phyloP scores from a whole-genome alignment of 2,888 invertebrate species.

The Acronicta alni region DNA sequence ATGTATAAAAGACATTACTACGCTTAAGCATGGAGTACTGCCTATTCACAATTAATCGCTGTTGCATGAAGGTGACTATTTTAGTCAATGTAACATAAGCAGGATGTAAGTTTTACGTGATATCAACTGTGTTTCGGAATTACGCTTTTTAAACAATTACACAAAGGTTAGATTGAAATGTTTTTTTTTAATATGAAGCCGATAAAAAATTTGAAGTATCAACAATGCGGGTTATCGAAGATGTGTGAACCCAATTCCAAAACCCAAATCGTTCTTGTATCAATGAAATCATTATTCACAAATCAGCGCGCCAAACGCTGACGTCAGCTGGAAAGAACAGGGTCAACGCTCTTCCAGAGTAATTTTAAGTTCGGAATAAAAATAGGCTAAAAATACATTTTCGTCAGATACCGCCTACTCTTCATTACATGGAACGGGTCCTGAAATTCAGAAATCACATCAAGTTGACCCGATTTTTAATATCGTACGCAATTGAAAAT shows the following conservation, averaged over 20 bases:
- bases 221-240: constrained; percentile 42
- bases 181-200: constrained; percentile 8
- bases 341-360: constrained; percentile 48
- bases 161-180: constrained; percentile 19
- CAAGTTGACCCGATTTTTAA: constrained; percentile 51
- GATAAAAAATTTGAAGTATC: constrained; percentile 12
- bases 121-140: constrained; percentile 28
- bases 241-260: constrained; percentile 25
- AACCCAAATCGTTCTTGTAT: constrained; percentile 14
- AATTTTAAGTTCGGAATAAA: constrained; percentile 21
- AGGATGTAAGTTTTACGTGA: constrained; percentile 30
- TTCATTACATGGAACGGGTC: constrained; percentile 7
- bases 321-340: constrained; percentile 40
- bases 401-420: constrained; percentile 8
- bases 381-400: constrained; percentile 28
- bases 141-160: constrained; percentile 24
- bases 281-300: constrained; percentile 17
- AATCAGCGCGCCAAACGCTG: constrained; percentile 17
- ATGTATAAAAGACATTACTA: constrained; percentile 19
- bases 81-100: constrained; percentile 15
- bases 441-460: constrained; percentile 35
- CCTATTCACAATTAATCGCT: constrained; percentile 45
- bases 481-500: constrained; percentile 59
- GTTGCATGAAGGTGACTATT: constrained; percentile 45
- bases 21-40: constrained; percentile 18